Conservation (phyloP, 2,113 vertebrate species). For the Gavia stellata region DNA sequence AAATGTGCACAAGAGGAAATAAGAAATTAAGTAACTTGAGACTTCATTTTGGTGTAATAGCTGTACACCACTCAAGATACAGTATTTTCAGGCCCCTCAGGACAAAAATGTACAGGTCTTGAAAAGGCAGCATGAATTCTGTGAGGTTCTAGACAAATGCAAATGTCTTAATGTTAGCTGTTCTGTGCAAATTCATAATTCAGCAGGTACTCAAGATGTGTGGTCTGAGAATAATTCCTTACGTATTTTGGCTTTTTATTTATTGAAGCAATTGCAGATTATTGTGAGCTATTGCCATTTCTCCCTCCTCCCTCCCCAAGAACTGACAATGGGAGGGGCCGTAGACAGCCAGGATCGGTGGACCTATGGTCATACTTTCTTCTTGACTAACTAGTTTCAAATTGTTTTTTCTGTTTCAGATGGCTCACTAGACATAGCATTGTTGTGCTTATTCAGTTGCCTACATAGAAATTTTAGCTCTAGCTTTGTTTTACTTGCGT, state of each 20-base stretch:
- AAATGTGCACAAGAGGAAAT: background rate
- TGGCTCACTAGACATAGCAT: background rate
- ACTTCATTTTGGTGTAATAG: background rate
- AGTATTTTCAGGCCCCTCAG: background rate
- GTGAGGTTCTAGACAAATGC: background rate
- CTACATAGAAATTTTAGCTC: background rate
- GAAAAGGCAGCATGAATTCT: background rate
- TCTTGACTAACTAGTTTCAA: background rate
- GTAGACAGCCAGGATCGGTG: background rate
- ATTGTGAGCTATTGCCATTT: background rate
- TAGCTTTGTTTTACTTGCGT: background rate
- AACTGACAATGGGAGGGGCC: background rate
- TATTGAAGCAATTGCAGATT: background rate
- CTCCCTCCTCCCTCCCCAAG: background rate
- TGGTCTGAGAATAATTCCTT: background rate
- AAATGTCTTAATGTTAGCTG: background rate
- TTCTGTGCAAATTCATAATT: background rate
- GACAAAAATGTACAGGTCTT: background rate
- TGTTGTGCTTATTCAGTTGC: background rate
- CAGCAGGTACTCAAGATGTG: background rate
- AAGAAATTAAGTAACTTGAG: background rate
- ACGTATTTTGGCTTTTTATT: background rate
- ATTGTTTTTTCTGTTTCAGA: background rate
- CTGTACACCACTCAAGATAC: background rate
- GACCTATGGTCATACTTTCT: background rate